Evolutionary conservation across 2,113 vertebrate species (phyloP).

Genomic region (Carassius carassius): DNA sequence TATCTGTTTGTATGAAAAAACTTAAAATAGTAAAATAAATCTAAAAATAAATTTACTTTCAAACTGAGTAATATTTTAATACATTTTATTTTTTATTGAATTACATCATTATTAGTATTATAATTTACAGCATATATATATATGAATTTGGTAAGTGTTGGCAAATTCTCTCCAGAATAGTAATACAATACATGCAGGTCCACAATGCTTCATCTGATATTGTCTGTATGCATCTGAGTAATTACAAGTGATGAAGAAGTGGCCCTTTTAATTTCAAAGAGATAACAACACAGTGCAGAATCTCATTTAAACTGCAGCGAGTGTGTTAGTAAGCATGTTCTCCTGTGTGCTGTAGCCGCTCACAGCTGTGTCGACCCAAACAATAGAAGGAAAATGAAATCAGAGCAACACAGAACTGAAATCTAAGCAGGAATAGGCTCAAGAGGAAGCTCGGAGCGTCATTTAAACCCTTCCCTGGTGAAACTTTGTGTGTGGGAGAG

Average conservation of each 20-base stretch:
- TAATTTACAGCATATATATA: too few relatives aligned
- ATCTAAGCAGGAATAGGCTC: conserved; percentile 12
- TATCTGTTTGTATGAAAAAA: not conserved
- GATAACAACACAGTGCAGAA: not conserved
- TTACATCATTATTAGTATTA: too few relatives aligned
- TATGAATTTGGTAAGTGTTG: not conserved
- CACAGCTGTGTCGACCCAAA: not conserved
- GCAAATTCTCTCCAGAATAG: not conserved
- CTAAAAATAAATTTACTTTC: not conserved
- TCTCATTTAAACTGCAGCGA: not conserved
- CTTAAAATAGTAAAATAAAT: too few relatives aligned
- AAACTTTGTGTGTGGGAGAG: not conserved
- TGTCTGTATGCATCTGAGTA: not conserved
- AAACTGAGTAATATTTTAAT: too few relatives aligned
- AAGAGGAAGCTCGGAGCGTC: not conserved
- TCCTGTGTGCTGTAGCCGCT: not conserved
- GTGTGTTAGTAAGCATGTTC: conserved; percentile 15
- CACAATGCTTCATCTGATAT: not conserved
- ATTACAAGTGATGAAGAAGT: conserved; percentile 27
- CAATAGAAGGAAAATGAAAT: conserved; percentile 54
- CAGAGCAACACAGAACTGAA: conserved; percentile 1
- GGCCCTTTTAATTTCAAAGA: conserved; percentile 8
- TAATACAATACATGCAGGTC: not conserved
- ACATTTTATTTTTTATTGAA: too few relatives aligned
- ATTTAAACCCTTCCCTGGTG: not conserved